A percentile compares a stretch with the other conserved stretches of the same genome.
These are phyloP conservation scores for Subanguina moxae DNA, from an alignment of 1,140 invertebrate genomes.

Conservation along the genomic window DNA sequence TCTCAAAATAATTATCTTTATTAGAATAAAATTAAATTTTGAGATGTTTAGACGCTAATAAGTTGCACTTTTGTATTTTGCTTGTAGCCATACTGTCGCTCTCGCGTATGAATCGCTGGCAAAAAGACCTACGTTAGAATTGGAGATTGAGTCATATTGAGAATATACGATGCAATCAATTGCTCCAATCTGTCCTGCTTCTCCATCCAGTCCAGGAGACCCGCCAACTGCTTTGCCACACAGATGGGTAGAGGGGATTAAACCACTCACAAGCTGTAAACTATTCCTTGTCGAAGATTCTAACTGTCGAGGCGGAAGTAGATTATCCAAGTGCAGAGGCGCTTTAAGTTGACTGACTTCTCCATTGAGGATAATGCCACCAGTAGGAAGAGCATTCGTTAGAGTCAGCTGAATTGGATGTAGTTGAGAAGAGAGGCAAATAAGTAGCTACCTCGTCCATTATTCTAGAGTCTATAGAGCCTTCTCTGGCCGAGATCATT, in stretches of 20 bases:
- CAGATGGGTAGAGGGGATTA: background rate
- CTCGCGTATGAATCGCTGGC: background rate
- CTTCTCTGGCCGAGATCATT: constrained; percentile 49
- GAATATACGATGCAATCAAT: constrained; percentile 10
- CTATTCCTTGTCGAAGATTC: background rate
- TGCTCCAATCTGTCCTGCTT: background rate
- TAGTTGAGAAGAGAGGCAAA: background rate
- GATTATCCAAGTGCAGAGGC: background rate
- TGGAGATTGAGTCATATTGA: constrained; percentile 5
- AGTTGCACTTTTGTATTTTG: too few species aligned
- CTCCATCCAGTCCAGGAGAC: background rate
- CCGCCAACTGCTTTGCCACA: background rate
- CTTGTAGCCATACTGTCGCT: background rate
- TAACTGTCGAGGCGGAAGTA: background rate
- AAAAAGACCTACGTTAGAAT: background rate
- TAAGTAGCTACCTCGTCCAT: constrained; percentile 44
- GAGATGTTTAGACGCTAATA: too few species aligned
- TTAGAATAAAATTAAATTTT: too few species aligned
- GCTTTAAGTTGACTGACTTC: background rate
- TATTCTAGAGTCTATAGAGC: constrained; percentile 50
- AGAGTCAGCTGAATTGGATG: constrained; percentile 1
- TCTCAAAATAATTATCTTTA: background rate
- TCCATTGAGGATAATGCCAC: background rate
- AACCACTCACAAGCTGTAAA: too few species aligned
- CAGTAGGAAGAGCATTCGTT: background rate